phyloP scores from a whole-genome alignment of 2,797 vertebrate genomes.

The Anolis apletophallus region DNA sequence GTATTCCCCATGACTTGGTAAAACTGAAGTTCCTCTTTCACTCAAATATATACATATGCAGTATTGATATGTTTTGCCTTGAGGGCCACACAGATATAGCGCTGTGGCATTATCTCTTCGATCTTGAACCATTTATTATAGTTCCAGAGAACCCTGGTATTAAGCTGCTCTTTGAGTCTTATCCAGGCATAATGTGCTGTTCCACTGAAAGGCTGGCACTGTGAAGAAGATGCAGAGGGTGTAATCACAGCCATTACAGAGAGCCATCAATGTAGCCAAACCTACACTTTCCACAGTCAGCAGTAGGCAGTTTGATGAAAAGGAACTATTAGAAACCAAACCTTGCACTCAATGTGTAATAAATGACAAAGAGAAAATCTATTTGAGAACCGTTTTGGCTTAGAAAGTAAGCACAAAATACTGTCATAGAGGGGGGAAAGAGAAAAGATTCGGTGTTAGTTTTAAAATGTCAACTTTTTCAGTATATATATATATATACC shows the following conservation, averaged over 20 bases:
- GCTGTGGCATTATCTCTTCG: slow-evolving; percentile 73
- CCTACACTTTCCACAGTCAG: slow-evolving; percentile 80
- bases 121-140: slow-evolving; percentile 79
- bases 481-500: slow-evolving; percentile 57
- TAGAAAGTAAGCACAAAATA: slow-evolving; percentile 53
- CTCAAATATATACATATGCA: slow-evolving; percentile 44
- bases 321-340: slow-evolving; percentile 75
- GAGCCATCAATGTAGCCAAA: slow-evolving; percentile 78
- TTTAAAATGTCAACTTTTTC: slow-evolving; percentile 64
- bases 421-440: slow-evolving; percentile 46
- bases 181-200: slow-evolving; percentile 79
- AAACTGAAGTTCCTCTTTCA: slow-evolving; percentile 63
- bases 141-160: slow-evolving; percentile 79
- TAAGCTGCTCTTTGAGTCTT: slow-evolving; percentile 80
- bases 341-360: slow-evolving; percentile 71
- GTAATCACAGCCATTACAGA: slow-evolving; percentile 84
- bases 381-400: slow-evolving; percentile 62
- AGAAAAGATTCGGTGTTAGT: slow-evolving; percentile 37
- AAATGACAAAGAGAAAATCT: slow-evolving; percentile 68
- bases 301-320: slow-evolving; percentile 77
- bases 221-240: slow-evolving; percentile 80
- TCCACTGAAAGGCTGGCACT: slow-evolving; percentile 78
- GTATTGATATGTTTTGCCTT: slow-evolving; percentile 68
- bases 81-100: slow-evolving; percentile 66
- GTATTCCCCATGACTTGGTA: slow-evolving; percentile 26